These are phyloP conservation scores for Cirrhinus mrigala DNA, from an alignment of 2,797 vertebrate genomes.

Conservation along the genomic window DNA sequence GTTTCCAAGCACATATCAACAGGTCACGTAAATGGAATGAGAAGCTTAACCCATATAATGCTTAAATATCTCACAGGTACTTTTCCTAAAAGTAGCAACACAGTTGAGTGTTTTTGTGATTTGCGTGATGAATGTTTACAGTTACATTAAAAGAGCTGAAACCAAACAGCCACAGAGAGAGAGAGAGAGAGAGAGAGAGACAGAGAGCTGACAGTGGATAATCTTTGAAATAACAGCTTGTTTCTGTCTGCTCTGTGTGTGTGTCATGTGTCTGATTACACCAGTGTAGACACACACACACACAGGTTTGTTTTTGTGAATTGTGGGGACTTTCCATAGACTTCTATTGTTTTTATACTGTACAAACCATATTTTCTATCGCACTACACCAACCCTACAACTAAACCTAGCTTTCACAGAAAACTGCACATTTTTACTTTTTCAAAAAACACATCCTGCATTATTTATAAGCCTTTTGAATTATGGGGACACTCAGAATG, in stretches of 20 bases:
- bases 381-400: too few species aligned
- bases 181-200: neutral
- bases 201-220: neutral
- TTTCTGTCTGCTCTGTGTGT: neutral
- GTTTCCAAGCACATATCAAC: neutral
- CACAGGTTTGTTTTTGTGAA: too few species aligned
- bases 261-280: neutral
- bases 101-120: neutral
- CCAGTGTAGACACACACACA: neutral
- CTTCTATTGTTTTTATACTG: too few species aligned
- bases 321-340: too few species aligned
- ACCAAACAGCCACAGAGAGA: neutral
- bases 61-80: neutral
- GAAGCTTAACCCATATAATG: too few species aligned
- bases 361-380: too few species aligned
- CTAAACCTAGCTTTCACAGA: too few species aligned
- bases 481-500: too few species aligned
- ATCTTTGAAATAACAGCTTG: constrained; percentile 4
- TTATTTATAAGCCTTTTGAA: too few species aligned
- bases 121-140: neutral
- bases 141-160: neutral
- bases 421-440: too few species aligned
- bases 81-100: neutral
- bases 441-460: too few species aligned
- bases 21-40: neutral